phyloP scores from a whole-genome alignment of 2,113 vertebrate species.

The Cololabis saira region DNA sequence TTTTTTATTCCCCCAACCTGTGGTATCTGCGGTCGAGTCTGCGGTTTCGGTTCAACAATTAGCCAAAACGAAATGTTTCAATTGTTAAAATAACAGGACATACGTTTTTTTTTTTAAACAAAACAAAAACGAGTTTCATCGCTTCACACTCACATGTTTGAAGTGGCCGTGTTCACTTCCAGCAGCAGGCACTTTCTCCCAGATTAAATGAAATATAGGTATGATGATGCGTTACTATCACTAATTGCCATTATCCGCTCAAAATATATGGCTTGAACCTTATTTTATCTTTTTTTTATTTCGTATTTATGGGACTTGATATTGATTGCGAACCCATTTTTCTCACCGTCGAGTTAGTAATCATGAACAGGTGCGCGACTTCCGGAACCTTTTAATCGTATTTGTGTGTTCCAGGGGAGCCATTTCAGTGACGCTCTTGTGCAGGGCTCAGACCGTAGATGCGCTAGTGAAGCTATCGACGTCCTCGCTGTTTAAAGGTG shows the following conservation, averaged over 20 bases:
- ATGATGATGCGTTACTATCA: background rate
- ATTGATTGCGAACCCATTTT: no score
- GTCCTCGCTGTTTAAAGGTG: background rate
- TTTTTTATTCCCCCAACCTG: constrained; percentile 12
- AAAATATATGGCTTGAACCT: background rate
- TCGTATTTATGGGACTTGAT: no score
- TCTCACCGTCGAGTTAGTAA: constrained; percentile 14
- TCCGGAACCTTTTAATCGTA: constrained; percentile 28
- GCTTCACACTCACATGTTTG: constrained; percentile 61
- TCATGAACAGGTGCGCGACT: constrained; percentile 46
- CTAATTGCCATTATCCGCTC: background rate
- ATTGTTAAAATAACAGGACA: no score
- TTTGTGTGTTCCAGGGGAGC: constrained; percentile 15
- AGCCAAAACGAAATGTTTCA: background rate
- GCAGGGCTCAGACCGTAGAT: background rate
- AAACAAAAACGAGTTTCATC: background rate
- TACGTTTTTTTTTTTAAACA: no score
- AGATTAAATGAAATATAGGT: constrained; percentile 12
- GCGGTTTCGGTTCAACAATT: constrained; percentile 4
- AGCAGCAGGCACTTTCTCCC: constrained; percentile 2
- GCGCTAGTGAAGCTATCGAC: background rate
- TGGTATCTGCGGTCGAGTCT: constrained; percentile 18
- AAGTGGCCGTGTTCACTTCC: background rate
- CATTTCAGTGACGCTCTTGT: constrained; percentile 37
- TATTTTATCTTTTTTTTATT: background rate